Evolutionary conservation across 2,888 invertebrate genomes (phyloP).

Genomic region (Crossocerus cetratus): DNA sequence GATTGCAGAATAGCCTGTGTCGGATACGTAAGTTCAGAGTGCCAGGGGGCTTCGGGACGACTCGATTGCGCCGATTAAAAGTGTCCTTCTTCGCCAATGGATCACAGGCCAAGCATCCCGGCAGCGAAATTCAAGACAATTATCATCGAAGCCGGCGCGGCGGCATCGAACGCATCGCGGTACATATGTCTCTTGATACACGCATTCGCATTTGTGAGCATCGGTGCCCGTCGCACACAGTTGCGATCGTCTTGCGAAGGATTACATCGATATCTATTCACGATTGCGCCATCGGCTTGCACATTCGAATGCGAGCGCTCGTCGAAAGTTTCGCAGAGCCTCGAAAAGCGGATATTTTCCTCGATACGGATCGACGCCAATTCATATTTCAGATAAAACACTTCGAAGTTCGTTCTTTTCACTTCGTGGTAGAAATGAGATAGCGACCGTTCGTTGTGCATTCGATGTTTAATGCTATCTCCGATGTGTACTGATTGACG

Average conservation of each 20-base stretch:
- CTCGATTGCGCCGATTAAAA: too few relatives aligned
- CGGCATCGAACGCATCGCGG: not conserved
- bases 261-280: constrained; percentile 51
- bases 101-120: not conserved
- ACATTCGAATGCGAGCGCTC: constrained; percentile 44
- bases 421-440: not conserved
- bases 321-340: constrained; percentile 44
- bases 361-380: constrained; percentile 1
- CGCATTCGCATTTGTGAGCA: constrained; percentile 43
- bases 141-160: not conserved
- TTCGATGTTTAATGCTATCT: not conserved
- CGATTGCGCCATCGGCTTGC: constrained; percentile 46
- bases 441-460: not conserved
- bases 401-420: not conserved
- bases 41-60: not conserved
- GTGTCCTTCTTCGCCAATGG: not conserved
- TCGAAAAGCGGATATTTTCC: constrained; percentile 15
- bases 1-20: not conserved
- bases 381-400: constrained; percentile 45
- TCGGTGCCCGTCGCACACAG: constrained; percentile 41
- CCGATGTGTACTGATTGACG: not conserved
- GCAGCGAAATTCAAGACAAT: not conserved
- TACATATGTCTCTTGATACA: constrained; percentile 25
- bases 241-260: constrained; percentile 41
- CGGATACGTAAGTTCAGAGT: not conserved